phyloP scores from a whole-genome alignment of 2,888 invertebrate species.

The Hypolimnas misippus region DNA sequence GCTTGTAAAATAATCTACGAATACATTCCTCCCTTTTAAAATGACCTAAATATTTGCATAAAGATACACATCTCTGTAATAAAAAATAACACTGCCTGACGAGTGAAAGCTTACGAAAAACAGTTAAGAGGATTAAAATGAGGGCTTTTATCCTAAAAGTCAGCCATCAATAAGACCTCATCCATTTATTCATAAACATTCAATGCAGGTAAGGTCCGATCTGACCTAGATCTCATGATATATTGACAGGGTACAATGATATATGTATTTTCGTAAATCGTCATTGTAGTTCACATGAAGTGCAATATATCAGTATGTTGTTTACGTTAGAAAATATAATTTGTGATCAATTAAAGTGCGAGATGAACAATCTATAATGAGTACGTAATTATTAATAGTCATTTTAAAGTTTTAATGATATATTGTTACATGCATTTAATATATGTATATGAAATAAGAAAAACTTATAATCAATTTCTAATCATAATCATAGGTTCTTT shows the following conservation, averaged over 20 bases:
- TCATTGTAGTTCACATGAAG: constrained; percentile 20
- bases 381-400: no score
- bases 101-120: constrained; percentile 21
- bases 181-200: constrained; percentile 35
- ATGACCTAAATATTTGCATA: neutral
- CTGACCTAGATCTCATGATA: constrained; percentile 37
- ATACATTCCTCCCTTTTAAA: neutral
- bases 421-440: no score
- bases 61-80: neutral
- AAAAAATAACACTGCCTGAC: neutral
- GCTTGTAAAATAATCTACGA: neutral
- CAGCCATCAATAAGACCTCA: constrained; percentile 15
- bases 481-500: no score
- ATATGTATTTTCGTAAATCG: constrained; percentile 35
- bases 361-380: no score
- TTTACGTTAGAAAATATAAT: constrained; percentile 6
- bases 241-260: constrained; percentile 40
- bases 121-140: constrained; percentile 16
- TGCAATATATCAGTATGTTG: no score
- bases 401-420: no score
- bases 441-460: no score
- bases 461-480: no score
- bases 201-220: constrained; percentile 27
- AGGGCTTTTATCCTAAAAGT: constrained; percentile 23
- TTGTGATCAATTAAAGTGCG: neutral